These are phyloP conservation scores for Colaptes auratus DNA, from an alignment of 2,113 vertebrate species.

Conservation along the genomic window DNA sequence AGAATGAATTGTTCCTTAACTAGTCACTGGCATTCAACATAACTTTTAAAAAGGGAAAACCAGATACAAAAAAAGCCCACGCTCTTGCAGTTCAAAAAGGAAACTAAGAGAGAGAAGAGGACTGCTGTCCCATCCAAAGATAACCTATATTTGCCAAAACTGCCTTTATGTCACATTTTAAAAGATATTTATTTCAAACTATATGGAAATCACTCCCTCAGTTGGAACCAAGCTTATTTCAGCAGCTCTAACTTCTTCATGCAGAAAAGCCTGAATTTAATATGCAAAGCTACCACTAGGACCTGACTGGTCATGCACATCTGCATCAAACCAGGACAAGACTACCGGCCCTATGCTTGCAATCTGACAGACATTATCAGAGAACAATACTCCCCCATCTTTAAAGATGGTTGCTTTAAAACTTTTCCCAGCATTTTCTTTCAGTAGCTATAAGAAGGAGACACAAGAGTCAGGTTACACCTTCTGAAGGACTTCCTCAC, in stretches of 20 bases:
- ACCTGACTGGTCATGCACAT: neutral
- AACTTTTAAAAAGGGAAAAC: neutral
- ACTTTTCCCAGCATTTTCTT: neutral
- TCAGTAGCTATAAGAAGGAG: neutral
- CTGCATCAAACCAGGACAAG: neutral
- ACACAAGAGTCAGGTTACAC: neutral
- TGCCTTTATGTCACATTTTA: neutral
- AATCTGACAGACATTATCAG: neutral
- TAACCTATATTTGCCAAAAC: neutral
- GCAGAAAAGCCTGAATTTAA: neutral
- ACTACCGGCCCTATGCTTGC: fast-evolving
- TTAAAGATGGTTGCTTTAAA: neutral
- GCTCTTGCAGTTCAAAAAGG: neutral
- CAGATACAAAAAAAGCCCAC: neutral
- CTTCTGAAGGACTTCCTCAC: neutral
- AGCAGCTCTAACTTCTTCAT: neutral
- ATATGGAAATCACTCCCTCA: neutral
- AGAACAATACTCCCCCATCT: neutral
- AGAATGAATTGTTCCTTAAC: neutral
- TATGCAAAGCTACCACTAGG: neutral
- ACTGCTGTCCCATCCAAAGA: neutral
- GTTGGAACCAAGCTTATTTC: neutral
- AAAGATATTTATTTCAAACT: neutral
- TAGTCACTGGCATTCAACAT: neutral
- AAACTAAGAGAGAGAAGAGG: neutral